Evolutionary conservation across 2,888 invertebrate species (phyloP), one percentile per base, ranked within the genome.

Genomic region (Strigamia maritima): DNA sequence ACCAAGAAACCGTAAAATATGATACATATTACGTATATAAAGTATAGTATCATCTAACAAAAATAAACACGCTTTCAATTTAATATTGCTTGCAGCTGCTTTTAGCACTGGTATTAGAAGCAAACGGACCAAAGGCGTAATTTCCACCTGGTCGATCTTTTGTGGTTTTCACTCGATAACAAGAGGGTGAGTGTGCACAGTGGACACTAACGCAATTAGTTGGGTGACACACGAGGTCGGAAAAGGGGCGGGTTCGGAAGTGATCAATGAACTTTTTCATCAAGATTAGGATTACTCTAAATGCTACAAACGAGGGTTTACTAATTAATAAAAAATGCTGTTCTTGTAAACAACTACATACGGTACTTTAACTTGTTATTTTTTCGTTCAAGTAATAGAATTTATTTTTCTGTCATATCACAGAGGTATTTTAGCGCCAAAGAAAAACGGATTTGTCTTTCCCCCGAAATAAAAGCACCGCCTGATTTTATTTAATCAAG

Each of bases 141-240:
- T 65, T 65, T 65, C 65, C 65, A 65, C 65, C 65, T 65, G 65
- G 65, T 26, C 16, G 65, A 65, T 24, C 65, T 65, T 65, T 65
- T 65, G 65, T 65, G 65, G 65, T 65, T 65, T 65, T 65, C 65
- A 65, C 65, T 65, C 65, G 65, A 65, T 65, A 65, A 65, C 26
- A 65, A 28, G 7, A 19, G 65, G 26, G 24, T 26, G 26, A 26
- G 10, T 26, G 65, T 1, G 1, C 2, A 22, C n/a, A n/a, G 28
- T 65, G 65, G 65, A 65, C 65, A 65, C 65, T 65, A 65, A 65
- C 24, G 65, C 65, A 65, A 65, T 65, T 65, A 65, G 65, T 10
- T 28, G 26, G 65, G 65, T 65, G 65, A 28, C 65, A 65, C 65
- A 26, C 26, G 28, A 65, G 26, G 28, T 24, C 65, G 65, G 65